These are phyloP conservation scores for Bradynema listronoti DNA, from an alignment of 1,140 invertebrate genomes.

Conservation along the genomic window DNA sequence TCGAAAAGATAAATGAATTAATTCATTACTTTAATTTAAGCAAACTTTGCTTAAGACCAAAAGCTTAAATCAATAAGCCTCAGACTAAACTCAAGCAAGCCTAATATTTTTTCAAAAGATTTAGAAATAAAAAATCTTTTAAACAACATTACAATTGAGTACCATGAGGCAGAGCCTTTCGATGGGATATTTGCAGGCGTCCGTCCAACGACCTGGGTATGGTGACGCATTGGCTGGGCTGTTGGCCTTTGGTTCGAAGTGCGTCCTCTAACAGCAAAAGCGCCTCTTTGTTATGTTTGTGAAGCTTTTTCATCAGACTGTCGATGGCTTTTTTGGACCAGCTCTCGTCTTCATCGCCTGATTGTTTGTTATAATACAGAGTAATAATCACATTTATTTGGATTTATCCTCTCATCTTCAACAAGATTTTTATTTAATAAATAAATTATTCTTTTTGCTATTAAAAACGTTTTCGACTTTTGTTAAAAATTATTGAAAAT, in stretches of 20 bases:
- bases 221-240: slow-evolving; percentile 91
- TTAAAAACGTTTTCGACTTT: not conserved
- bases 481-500: not conserved
- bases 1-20: slow-evolving; percentile 77
- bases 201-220: slow-evolving; percentile 93
- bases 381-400: not conserved
- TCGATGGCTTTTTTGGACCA: slow-evolving; percentile 99
- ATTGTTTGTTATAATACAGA: not conserved
- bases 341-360: slow-evolving; percentile 60
- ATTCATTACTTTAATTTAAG: not conserved
- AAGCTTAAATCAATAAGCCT: no score
- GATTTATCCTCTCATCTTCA: not conserved
- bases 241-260: slow-evolving; percentile 62
- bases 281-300: slow-evolving; percentile 65
- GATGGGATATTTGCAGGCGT: slow-evolving; percentile 64
- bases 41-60: no score
- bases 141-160: no score
- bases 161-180: slow-evolving; percentile 45
- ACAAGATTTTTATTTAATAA: no score
- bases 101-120: no score
- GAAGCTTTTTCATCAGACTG: slow-evolving; percentile 90
- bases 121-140: no score
- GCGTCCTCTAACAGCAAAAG: slow-evolving; percentile 92
- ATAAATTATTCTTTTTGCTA: no score
- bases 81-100: no score